phyloP scores from a whole-genome alignment of 2,797 vertebrate species.

The Sparus aurata region DNA sequence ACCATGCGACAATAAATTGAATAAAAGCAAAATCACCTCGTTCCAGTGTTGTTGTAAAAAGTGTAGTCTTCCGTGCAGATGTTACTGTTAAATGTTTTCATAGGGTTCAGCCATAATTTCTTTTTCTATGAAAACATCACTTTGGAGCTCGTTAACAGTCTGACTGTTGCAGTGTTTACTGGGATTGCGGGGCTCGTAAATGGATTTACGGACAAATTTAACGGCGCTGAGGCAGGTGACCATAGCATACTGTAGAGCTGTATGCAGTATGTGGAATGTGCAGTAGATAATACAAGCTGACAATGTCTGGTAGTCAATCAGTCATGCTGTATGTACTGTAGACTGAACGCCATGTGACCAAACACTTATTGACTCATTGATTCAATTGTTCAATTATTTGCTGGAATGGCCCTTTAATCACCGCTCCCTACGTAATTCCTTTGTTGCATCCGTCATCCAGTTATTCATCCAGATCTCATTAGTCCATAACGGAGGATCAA shows the following conservation, averaged over 20 bases:
- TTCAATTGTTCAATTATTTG: background rate
- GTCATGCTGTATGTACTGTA: background rate
- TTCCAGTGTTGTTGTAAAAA: background rate
- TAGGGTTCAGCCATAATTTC: slow-evolving; percentile 12
- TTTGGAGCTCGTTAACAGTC: slow-evolving; percentile 5
- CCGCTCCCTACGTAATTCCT: background rate
- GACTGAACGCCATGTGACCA: background rate
- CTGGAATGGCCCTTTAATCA: slow-evolving; percentile 17
- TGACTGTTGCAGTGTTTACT: slow-evolving; percentile 19
- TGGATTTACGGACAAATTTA: slow-evolving; percentile 11
- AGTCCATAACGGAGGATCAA: slow-evolving; percentile 53
- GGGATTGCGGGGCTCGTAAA: background rate
- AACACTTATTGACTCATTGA: slow-evolving; percentile 10
- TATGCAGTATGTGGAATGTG: background rate
- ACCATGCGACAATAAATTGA: too few species aligned
- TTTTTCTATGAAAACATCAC: slow-evolving; percentile 42
- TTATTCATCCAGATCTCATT: slow-evolving; percentile 56
- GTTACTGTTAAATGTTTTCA: slow-evolving; percentile 21
- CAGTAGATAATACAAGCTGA: slow-evolving; percentile 2
- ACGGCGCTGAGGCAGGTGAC: slow-evolving; percentile 15
- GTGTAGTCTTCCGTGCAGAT: background rate
- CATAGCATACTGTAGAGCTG: slow-evolving; percentile 12
- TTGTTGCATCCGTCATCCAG: slow-evolving; percentile 36
- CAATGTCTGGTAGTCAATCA: slow-evolving; percentile 3
- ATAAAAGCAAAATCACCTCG: background rate